These are phyloP conservation scores for Dromaius novaehollandiae DNA, from an alignment of 2,113 vertebrate genomes.

Conservation along the genomic window DNA sequence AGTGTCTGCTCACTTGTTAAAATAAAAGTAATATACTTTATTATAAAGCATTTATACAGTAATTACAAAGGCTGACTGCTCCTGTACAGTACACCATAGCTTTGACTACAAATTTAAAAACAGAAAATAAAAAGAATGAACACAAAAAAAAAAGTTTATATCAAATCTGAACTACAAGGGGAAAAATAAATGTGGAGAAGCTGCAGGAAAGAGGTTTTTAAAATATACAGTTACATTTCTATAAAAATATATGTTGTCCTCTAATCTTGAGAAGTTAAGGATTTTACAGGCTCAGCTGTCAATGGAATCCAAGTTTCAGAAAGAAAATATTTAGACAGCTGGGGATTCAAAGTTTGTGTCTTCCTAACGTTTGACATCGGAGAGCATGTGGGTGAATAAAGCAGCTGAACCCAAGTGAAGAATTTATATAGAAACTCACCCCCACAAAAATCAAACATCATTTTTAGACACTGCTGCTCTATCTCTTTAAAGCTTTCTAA, in stretches of 20 bases:
- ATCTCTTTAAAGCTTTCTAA: slow-evolving; percentile 53
- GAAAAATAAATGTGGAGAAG: slow-evolving; percentile 14
- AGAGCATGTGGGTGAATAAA: slow-evolving; percentile 47
- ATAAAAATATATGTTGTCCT: slow-evolving; percentile 75
- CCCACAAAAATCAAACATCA: not conserved
- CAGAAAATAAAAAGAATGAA: slow-evolving; percentile 67
- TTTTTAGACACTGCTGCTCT: not conserved
- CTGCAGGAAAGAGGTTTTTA: slow-evolving; percentile 36
- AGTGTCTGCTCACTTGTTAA: slow-evolving; percentile 80
- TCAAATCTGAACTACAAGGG: slow-evolving; percentile 57
- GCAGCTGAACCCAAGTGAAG: slow-evolving; percentile 50
- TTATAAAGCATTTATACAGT: slow-evolving; percentile 83
- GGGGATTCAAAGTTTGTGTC: slow-evolving; percentile 28
- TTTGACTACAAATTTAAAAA: slow-evolving; percentile 71
- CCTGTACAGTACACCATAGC: slow-evolving; percentile 78
- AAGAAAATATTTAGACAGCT: slow-evolving; percentile 49
- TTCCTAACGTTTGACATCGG: slow-evolving; percentile 32
- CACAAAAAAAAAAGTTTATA: slow-evolving; percentile 59
- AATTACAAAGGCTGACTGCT: slow-evolving; percentile 80
- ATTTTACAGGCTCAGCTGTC: slow-evolving; percentile 66
- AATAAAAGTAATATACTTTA: slow-evolving; percentile 83
- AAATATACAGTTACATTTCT: slow-evolving; percentile 70
- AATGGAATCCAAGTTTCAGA: slow-evolving; percentile 35
- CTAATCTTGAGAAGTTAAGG: slow-evolving; percentile 63
- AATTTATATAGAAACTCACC: slow-evolving; percentile 35